phyloP scores from a whole-genome alignment of 2,113 vertebrate species.

The Cygnus atratus region DNA sequence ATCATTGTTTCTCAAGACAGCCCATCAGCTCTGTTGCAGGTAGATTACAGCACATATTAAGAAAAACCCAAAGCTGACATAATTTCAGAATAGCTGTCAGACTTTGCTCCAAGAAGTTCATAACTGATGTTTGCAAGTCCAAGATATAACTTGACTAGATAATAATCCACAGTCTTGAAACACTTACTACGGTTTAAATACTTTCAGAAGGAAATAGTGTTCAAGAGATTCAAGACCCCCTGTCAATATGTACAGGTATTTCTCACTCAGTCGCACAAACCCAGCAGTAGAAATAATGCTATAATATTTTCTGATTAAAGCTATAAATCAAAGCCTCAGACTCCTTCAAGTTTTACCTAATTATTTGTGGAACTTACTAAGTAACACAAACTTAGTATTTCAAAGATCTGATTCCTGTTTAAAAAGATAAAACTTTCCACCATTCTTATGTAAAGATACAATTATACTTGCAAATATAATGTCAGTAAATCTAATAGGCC shows the following conservation, averaged over 20 bases:
- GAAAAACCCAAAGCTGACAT: not conserved
- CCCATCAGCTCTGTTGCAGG: not conserved
- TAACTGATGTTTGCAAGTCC: not conserved
- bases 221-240: not conserved
- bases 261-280: not conserved
- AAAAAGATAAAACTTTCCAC: not conserved
- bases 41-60: not conserved
- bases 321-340: not conserved
- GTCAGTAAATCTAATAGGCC: not conserved
- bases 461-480: constrained; percentile 43
- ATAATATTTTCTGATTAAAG: not conserved
- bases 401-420: not conserved
- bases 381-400: not conserved
- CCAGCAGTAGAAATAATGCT: not conserved
- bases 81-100: not conserved
- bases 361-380: not conserved
- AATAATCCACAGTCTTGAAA: not conserved
- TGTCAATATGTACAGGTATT: not conserved
- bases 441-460: not conserved
- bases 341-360: not conserved
- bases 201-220: not conserved
- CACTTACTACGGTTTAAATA: not conserved
- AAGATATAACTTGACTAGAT: not conserved
- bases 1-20: not conserved
- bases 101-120: not conserved